Evolutionary conservation across 1,140 invertebrate species (phyloP), one percentile per base, ranked within the genome.

Genomic region (Acromyrmex echinatior): DNA sequence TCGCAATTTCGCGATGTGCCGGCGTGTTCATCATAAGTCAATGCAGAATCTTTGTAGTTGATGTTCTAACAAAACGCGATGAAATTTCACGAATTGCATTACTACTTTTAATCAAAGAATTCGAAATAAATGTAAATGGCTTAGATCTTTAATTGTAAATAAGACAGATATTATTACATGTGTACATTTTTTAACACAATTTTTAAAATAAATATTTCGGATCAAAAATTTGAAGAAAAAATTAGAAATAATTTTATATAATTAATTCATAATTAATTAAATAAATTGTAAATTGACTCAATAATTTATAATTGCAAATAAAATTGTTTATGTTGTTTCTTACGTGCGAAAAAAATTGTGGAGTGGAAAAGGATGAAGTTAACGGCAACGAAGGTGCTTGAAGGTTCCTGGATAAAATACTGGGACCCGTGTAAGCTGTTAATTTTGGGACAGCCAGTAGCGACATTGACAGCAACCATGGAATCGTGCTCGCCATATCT

Each of bases 401-500:
- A 35, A 95, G 78, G 14, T 95, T 93, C 86, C 93, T 92, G 0
- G 93, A 93, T 65, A 93, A 87, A 6, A 90, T 87, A 10, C 86
- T 78, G 16, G 91, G 86, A 3, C 76, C 86, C 31, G 87, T 85
- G 18, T 94, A 91, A 74, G 91, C 90, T 2, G 90, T 91, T n/a
- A 93, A 92, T 66, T 95, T 90, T 66, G 92, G 92, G 9, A 93
- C 81, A 18, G 93, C 92, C n/a, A 95, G 65, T 12, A 95, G 87
- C 16, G 94, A 95, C 94, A 95, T 95, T 16, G 95, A 94, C 58
- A 95, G n/a, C 49, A 95, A 70, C 93, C 94, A 94, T 62, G 94
- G 94, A 60, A 94, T 60, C 21, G 94, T 79, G 74, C 90, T 94
- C 60, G 91, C 91, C 92, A 95, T 95, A 74, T 91, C 95, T 95